Evolutionary conservation across 2,888 invertebrate genomes (phyloP), one percentile per base, ranked within the genome.

Genomic region (Agrotis ipsilon): DNA sequence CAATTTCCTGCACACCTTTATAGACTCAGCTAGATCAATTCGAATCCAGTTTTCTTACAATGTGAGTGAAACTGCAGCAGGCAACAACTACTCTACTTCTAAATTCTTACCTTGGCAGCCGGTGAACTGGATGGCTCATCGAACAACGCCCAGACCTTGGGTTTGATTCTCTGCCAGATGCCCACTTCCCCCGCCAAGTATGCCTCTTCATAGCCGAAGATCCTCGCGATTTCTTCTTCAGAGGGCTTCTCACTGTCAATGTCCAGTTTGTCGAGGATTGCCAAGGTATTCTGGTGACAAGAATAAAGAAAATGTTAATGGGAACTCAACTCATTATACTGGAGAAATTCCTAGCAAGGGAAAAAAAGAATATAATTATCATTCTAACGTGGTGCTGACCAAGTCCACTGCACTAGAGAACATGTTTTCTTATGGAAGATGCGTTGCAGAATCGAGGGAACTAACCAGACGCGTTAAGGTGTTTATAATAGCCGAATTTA

Each of bases 101-200:
- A 60, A 9, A 1, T 39, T 18, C 92, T 93, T 91, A 98, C 99
- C 97, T 99, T 99, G 75, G 99, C 99, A 77, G 97, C 97, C 63
- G 97, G 97, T 68, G 99, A 99, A 81, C 99, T 99, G 87, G 99
- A 99, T 0, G 99, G 99, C 93, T 99, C 99, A 91, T 99, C 99
- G 92, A 99, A 99, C 68, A 99, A 96, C 5, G 99, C 98, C 99
- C 99, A 99, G 63, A 99, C 97, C 91, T 98, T 98, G 7, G 99
- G 99, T 90, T 99, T 98, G 84, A 98, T 95, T 79, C 98, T 97
- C 95, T 99, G 99, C 99, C 99, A 99, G 81, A 97, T 96, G 14
- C 98, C 98, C 67, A 98, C 95, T 55, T 97, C 97, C 7, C 98
- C 98, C 58, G 97, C 97, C 83, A 97, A 96, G 90, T 98, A 98